These are phyloP conservation scores for Drosophila pachea DNA, from an alignment of 1,140 invertebrate species.

Conservation along the genomic window DNA sequence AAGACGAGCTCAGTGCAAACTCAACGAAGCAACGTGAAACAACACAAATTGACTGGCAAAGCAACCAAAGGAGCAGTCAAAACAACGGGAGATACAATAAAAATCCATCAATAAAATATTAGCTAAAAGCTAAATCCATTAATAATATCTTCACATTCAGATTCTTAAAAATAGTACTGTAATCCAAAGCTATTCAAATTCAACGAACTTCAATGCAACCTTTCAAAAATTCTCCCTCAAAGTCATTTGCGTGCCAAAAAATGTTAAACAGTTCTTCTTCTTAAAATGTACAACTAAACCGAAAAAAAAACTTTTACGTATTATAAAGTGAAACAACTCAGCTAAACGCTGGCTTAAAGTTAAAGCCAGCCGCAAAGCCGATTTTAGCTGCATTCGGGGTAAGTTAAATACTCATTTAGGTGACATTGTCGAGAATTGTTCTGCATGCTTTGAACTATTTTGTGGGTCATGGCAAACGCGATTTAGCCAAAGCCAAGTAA, in stretches of 20 bases:
- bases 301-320: constrained; percentile 5
- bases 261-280: constrained; percentile 11
- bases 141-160: background rate
- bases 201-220: background rate
- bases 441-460: background rate
- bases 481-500: background rate
- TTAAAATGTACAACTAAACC: too few species aligned
- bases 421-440: background rate
- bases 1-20: constrained; percentile 61
- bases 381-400: constrained; percentile 22
- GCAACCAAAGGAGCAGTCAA: constrained; percentile 17
- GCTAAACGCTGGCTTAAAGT: constrained; percentile 16
- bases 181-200: background rate
- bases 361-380: constrained; percentile 14
- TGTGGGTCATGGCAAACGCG: constrained; percentile 10
- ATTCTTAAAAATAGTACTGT: background rate
- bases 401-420: constrained; percentile 20
- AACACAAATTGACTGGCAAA: constrained; percentile 33
- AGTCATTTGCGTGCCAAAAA: constrained; percentile 1
- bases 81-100: constrained; percentile 18
- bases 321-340: constrained; percentile 28
- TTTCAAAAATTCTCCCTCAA: background rate
- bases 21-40: constrained; percentile 69
- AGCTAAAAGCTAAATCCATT: constrained; percentile 10
- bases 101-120: constrained; percentile 19